Evolutionary conservation across 2,797 vertebrate genomes (phyloP), one percentile per base, ranked within the genome.

Genomic region (Hephaestus fuliginosus): DNA sequence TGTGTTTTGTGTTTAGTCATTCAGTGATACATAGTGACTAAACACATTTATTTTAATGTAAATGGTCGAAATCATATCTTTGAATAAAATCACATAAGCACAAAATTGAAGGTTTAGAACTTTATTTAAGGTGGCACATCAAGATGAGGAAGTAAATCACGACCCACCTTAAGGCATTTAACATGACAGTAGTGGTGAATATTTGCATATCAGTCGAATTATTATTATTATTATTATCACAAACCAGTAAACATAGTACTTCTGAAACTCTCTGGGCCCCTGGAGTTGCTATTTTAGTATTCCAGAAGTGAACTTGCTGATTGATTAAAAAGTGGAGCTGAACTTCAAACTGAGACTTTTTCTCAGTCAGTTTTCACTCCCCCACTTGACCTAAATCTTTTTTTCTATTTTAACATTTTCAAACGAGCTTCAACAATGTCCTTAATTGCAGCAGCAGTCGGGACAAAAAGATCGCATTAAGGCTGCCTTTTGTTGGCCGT

Each of bases 301-400:
- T 65, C 36, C 20, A n/a, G 2, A 52, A 18, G 22, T 72, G 39
- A 33, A 33, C 30, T 48, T 30, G 25, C 43, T 51, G 3, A 13
- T 60, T 52, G 30, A 66, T 79, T 28, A 7, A 52, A 41, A 64
- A 52, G 44, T 41, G 9, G 11, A 55, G 62, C 41, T 70, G 60
- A 69, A 41, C 39, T 75, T 36, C 0, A 7, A 78, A 58, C 10
- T 12, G 15, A 30, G 28, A 14, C 9, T 51, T 6, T 33, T 28
- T 63, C 3, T 25, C 11, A 49, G 20, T 41, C 39, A 39, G 57
- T 74, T 58, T 39, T 56, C 57, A 4, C 53, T 79, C 5, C 9
- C 41, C 30, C 52, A 28, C 61, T 65, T 82, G 72, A 74, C 78
- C 74, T 60, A 62, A 83, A 88, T 79, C 61, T 63, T 48, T 61